These are phyloP conservation scores for Watsonalla cultraria DNA, from an alignment of 2,888 invertebrate genomes.

Conservation along the genomic window DNA sequence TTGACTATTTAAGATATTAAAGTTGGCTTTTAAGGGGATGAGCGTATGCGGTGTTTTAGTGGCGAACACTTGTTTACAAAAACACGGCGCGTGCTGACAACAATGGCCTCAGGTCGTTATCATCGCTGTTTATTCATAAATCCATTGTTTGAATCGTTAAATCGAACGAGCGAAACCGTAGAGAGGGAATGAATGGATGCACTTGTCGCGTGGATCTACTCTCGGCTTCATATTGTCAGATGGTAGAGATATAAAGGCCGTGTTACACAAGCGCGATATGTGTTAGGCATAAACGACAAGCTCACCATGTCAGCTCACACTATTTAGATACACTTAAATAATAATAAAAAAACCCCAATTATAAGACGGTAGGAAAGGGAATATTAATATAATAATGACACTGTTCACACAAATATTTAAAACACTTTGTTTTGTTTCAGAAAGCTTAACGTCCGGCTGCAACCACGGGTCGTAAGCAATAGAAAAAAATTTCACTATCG, in stretches of 20 bases:
- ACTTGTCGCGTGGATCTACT: constrained; percentile 43
- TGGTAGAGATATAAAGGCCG: constrained; percentile 6
- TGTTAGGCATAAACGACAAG: no score
- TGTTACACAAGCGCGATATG: background rate
- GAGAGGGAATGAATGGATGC: constrained; percentile 54
- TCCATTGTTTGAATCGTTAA: constrained; percentile 32
- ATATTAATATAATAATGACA: no score
- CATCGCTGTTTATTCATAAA: constrained; percentile 26
- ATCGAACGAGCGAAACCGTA: constrained; percentile 28
- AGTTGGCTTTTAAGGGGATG: background rate
- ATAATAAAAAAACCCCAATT: no score
- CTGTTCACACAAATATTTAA: no score
- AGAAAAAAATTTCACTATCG: no score
- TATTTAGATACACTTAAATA: no score
- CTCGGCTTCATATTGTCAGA: constrained; percentile 34
- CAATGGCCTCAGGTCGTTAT: constrained; percentile 23
- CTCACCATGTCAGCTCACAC: no score
- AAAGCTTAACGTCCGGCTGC: no score
- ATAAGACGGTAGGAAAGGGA: no score
- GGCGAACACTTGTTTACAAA: constrained; percentile 13
- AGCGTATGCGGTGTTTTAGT: constrained; percentile 2
- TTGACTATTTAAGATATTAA: no score
- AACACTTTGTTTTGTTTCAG: no score
- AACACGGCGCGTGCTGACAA: constrained; percentile 19
- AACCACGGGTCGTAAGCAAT: no score